Percentiles rank a stretch among this genome's conserved stretches.
These are phyloP conservation scores for Bradypodion ventrale DNA, from an alignment of 2,797 vertebrate species.

Conservation along the genomic window DNA sequence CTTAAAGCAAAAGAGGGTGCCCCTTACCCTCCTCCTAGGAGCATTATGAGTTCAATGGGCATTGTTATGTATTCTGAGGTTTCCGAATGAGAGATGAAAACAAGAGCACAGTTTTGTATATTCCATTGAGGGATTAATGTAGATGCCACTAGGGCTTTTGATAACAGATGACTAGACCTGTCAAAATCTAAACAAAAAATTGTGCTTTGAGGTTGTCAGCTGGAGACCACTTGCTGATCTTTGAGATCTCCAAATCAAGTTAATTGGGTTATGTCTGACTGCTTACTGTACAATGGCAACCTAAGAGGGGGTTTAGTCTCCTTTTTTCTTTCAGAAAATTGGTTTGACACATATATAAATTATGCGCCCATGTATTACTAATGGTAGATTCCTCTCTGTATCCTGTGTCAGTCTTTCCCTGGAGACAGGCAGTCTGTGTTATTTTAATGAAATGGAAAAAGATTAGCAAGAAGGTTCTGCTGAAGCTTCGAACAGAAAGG, in stretches of 20 bases:
- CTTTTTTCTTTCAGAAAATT: conserved; percentile 56
- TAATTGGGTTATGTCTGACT: conserved; percentile 66
- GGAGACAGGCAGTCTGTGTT: conserved; percentile 74
- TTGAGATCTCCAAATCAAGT: conserved; percentile 58
- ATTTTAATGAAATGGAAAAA: conserved; percentile 68
- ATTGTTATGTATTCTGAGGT: neutral
- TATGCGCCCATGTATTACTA: conserved; percentile 66
- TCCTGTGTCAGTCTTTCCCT: conserved; percentile 71
- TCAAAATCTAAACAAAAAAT: neutral
- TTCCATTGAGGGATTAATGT: conserved; percentile 33
- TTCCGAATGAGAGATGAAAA: neutral
- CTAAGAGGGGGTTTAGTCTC: conserved; percentile 57
- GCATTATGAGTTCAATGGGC: conserved; percentile 6
- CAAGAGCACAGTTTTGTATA: conserved; percentile 8
- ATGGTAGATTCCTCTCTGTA: conserved; percentile 65
- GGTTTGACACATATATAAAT: conserved; percentile 63
- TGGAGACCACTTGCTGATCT: conserved; percentile 60
- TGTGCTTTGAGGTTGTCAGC: conserved; percentile 46
- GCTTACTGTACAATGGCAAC: conserved; percentile 57
- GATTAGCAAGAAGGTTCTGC: conserved; percentile 67
- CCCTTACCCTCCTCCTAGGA: neutral
- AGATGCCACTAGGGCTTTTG: neutral
- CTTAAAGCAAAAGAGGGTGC: neutral
- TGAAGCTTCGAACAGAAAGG: conserved; percentile 44
- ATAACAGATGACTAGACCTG: conserved; percentile 43